These are phyloP conservation scores for Fukomys damarensis DNA, from an alignment of 2,113 vertebrate species.

Conservation along the genomic window DNA sequence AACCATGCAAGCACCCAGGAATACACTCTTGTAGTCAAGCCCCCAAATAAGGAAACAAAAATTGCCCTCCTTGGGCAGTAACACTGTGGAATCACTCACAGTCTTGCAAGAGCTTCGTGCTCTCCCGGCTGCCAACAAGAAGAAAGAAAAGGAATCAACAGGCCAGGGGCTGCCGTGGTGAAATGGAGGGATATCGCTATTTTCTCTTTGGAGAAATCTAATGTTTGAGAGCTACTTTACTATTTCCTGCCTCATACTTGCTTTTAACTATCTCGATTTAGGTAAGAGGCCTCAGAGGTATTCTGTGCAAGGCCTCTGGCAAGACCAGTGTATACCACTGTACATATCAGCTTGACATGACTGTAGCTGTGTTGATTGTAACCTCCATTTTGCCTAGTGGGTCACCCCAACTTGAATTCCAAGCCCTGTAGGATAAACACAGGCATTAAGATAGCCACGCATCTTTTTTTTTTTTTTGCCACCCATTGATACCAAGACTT, in stretches of 20 bases:
- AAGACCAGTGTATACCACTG: not conserved
- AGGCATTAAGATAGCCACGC: not conserved
- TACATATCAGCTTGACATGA: not conserved
- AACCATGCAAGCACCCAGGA: not conserved
- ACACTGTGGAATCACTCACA: not conserved
- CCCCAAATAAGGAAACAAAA: not conserved
- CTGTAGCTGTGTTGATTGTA: not conserved
- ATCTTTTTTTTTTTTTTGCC: not conserved
- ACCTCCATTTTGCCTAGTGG: not conserved
- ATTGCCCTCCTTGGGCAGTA: not conserved
- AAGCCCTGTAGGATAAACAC: not conserved
- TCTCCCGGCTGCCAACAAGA: not conserved
- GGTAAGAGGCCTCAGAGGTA: not conserved
- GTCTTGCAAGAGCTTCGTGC: not conserved
- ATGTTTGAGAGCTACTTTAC: not conserved
- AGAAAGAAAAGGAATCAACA: not conserved
- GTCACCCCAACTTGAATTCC: not conserved
- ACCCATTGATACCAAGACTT: not conserved
- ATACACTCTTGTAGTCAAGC: no score
- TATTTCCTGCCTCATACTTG: not conserved
- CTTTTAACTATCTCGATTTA: not conserved
- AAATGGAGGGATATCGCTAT: not conserved
- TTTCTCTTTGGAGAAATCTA: not conserved
- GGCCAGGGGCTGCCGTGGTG: not conserved
- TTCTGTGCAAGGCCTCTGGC: not conserved